Conservation (phyloP, 92 coral and sea anemone species). For the Siderastrea siderea region DNA sequence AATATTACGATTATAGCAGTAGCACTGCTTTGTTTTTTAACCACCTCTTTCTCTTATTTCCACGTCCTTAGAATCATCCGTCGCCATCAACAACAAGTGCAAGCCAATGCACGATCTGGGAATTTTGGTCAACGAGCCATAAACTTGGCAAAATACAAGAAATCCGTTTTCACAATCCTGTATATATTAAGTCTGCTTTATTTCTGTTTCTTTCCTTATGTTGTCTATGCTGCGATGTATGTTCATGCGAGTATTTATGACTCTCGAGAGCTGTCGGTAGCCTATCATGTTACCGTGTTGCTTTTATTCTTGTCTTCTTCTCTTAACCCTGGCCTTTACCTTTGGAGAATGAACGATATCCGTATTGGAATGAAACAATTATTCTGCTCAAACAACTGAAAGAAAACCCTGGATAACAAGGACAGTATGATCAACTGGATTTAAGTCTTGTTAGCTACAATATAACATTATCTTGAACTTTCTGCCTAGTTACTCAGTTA, state of each 20-base stretch:
- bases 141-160: neutral
- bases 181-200: neutral
- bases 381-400: neutral
- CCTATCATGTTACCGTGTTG: neutral
- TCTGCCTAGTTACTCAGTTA: too few relatives aligned
- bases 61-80: neutral
- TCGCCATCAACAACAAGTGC: neutral
- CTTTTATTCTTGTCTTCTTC: neutral
- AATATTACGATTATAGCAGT: neutral
- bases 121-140: neutral
- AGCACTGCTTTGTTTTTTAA: neutral
- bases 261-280: too few relatives aligned
- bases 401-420: neutral
- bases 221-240: too few relatives aligned
- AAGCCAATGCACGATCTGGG: neutral
- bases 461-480: too few relatives aligned
- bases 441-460: too few relatives aligned
- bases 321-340: neutral
- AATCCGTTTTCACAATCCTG: neutral
- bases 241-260: neutral
- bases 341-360: constrained; percentile 12
- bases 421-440: too few relatives aligned
- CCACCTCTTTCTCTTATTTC: neutral
- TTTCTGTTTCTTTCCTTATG: neutral
- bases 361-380: neutral